Conservation (phyloP, 2,113 vertebrate species). For the Catharus bicknelli region DNA sequence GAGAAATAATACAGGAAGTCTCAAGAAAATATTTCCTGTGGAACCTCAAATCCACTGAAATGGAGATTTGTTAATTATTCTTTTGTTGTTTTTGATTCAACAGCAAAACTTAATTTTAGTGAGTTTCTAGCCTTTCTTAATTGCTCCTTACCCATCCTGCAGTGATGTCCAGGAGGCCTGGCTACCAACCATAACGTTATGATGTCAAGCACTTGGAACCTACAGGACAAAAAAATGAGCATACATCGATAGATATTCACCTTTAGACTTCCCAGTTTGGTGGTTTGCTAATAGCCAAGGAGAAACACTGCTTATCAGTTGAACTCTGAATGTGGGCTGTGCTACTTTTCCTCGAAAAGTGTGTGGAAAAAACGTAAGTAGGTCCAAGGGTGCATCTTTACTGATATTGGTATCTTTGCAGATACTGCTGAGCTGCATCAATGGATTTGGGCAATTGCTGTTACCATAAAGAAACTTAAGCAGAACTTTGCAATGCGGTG, state of each 20-base stretch:
- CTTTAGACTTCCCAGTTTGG: not conserved
- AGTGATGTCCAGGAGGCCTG: not conserved
- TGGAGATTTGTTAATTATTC: not conserved
- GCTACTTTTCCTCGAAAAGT: not conserved
- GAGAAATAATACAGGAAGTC: not conserved
- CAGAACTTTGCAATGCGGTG: not conserved
- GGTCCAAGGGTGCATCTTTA: not conserved
- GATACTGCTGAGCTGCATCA: not conserved
- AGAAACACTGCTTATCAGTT: not conserved
- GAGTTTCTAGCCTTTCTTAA: not conserved
- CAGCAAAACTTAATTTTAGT: not conserved
- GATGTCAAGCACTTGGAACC: not conserved
- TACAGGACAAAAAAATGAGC: not conserved
- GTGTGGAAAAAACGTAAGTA: not conserved
- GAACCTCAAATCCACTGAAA: not conserved
- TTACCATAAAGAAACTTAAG: not conserved
- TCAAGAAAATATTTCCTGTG: not conserved
- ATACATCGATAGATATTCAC: not conserved
- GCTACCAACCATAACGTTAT: not conserved
- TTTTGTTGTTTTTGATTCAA: not conserved
- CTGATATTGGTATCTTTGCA: accelerated
- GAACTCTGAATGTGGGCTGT: not conserved
- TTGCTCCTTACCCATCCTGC: not conserved
- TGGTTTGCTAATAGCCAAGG: not conserved
- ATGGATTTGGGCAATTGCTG: not conserved